Evolutionary conservation across 2,888 invertebrate species (phyloP).

Genomic region (Helicoverpa assulta): DNA sequence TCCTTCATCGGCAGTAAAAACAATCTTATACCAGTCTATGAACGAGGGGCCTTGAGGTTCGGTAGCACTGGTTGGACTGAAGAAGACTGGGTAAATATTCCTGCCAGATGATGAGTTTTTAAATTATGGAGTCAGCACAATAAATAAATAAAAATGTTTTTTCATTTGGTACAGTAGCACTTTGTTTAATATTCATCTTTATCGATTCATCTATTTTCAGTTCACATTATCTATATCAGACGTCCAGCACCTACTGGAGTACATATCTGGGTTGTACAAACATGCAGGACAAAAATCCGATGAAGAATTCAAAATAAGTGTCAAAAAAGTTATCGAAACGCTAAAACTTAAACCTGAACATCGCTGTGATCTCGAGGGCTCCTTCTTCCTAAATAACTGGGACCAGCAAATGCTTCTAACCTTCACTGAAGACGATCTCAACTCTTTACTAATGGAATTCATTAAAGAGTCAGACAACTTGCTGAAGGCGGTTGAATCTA

Average conservation of each 20-base stretch:
- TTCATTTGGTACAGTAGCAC: too few relatives aligned
- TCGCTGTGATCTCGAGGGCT: constrained; percentile 90
- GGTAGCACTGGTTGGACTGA: constrained; percentile 74
- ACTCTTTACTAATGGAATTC: constrained; percentile 80
- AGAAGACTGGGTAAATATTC: constrained; percentile 70
- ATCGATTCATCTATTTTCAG: constrained; percentile 64
- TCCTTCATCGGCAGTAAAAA: constrained; percentile 90
- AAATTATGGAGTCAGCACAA: too few relatives aligned
- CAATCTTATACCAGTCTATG: constrained; percentile 85
- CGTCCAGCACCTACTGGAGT: constrained; percentile 74
- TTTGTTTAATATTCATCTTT: background rate
- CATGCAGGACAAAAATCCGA: constrained; percentile 56
- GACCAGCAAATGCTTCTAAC: constrained; percentile 85
- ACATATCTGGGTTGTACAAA: constrained; percentile 54
- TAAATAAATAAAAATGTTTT: too few relatives aligned
- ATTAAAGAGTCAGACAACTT: constrained; percentile 76
- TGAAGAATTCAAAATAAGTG: constrained; percentile 81
- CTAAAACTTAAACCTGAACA: constrained; percentile 89
- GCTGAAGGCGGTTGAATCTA: constrained; percentile 83
- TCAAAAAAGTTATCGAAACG: constrained; percentile 89
- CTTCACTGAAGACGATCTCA: constrained; percentile 89
- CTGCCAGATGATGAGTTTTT: too few relatives aligned
- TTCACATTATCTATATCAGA: constrained; percentile 78
- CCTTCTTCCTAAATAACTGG: constrained; percentile 81
- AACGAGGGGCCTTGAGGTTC: constrained; percentile 70